Conservation (phyloP, 1,140 invertebrate genomes). For the Orussus abietinus region DNA sequence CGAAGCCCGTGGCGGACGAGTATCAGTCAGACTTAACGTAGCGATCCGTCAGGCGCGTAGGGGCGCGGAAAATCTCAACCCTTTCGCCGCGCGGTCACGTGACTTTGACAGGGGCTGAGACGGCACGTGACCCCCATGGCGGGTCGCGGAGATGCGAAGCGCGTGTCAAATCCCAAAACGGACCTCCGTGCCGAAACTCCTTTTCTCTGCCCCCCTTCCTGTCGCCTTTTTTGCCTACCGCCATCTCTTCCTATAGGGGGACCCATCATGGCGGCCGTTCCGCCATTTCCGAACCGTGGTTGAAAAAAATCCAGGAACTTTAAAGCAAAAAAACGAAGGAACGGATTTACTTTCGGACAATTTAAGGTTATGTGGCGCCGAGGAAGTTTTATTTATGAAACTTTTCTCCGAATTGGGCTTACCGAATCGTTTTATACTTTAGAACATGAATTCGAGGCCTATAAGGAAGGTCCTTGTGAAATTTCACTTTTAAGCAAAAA, state of each 20-base stretch:
- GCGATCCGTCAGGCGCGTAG: constrained; percentile 46
- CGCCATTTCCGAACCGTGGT: too few species aligned
- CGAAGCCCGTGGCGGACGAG: constrained; percentile 37
- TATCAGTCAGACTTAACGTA: constrained; percentile 53
- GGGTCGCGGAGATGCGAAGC: constrained; percentile 43
- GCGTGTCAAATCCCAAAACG: constrained; percentile 52
- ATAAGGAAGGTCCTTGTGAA: too few species aligned
- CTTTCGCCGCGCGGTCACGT: constrained; percentile 50
- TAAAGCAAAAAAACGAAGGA: too few species aligned
- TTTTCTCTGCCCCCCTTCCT: constrained; percentile 16
- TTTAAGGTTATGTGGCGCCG: too few species aligned
- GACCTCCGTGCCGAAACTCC: constrained; percentile 22
- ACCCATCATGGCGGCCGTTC: too few species aligned
- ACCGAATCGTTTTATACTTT: too few species aligned
- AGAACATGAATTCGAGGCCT: too few species aligned
- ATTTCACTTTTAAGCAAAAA: too few species aligned
- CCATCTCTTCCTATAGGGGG: constrained; percentile 23
- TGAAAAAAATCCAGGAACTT: too few species aligned
- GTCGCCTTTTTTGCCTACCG: constrained; percentile 17
- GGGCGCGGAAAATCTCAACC: constrained; percentile 50
- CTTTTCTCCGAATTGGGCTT: too few species aligned
- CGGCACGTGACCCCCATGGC: constrained; percentile 46
- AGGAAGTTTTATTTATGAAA: too few species aligned
- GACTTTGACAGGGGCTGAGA: constrained; percentile 43
- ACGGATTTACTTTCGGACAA: too few species aligned